Base-by-base conservation (phyloP, 1,140 invertebrate species). In the Arion vulgaris region DNA sequence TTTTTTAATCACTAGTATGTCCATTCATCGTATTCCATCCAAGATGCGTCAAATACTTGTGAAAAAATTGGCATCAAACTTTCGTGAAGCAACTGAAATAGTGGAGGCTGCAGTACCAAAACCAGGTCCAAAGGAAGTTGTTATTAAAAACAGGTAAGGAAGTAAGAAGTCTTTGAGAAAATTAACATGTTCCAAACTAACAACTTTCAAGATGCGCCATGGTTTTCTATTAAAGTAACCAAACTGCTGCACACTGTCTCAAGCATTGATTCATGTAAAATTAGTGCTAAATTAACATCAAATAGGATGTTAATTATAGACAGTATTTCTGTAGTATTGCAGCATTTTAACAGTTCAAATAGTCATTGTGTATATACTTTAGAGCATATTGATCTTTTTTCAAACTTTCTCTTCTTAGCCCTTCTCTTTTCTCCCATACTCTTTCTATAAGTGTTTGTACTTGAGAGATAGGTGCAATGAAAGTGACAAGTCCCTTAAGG, bases 121-220 rank as follows among this genome's bases (percentile, higher is more conserved):
- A 9, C 87, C 85, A 49, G 86, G 84, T 1, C 74, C 83, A 39
- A 85, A 84, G 17, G 87, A 90, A 62, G 82, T 89, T 68, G 81
- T 89, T 0, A 82, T 90, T 17, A 87, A 86, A 81, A 90, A 89
- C 76, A 88, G 85, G 88, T 88, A 81, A 49, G 39, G 26, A 66
- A n/a, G 23, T 39, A 11, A 34, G 32, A 39, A 39, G 39, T 74
- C 7, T 32, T 66, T 69, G 26, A 45, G 5, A 7, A 7, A 45
- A 7, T 7, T 45, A 45, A 7, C 15, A 7, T 5, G 41, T 7
- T 13, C 34, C 23, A 79, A 34, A 62, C 13, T 26, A n/a, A n/a
- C n/a, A n/a, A 0, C 26, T 15, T 26, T 9, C 23, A 32, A n/a
- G 57, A 26, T 9, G 23, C 57, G 26, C 7, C 32, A n/a, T 66